Evolutionary conservation across 2,113 vertebrate genomes (phyloP).

Genomic region (western clawed frog (Xenopus tropicalis)): UCB_Xtro_10.0 CM004445.2:50268001-50268500

Average conservation of each 20-base stretch:
- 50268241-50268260: constrained; percentile 94
- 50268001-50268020: too few species aligned
- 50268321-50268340: not conserved
- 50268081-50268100: constrained; percentile 95
- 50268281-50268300: constrained; percentile 34
- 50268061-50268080: constrained; percentile 91
- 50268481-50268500: too few species aligned
- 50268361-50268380: too few species aligned
- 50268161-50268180: constrained; percentile 96
- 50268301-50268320: not conserved
- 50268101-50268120: constrained; percentile 85
- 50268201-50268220: constrained; percentile 83
- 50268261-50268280: constrained; percentile 89
- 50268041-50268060: constrained; percentile 98
- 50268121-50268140: constrained; percentile 96
- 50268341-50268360: not conserved
- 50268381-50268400: too few species aligned
- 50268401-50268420: too few species aligned
- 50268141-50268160: constrained; percentile 96
- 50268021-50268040: constrained; percentile 41
- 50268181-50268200: constrained; percentile 80
- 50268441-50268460: too few species aligned
- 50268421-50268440: too few species aligned
- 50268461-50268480: too few species aligned
- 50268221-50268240: constrained; percentile 90